These are phyloP conservation scores for Lepisosteus osseus DNA, from an alignment of 2,113 vertebrate genomes.

Conservation along the genomic window DNA sequence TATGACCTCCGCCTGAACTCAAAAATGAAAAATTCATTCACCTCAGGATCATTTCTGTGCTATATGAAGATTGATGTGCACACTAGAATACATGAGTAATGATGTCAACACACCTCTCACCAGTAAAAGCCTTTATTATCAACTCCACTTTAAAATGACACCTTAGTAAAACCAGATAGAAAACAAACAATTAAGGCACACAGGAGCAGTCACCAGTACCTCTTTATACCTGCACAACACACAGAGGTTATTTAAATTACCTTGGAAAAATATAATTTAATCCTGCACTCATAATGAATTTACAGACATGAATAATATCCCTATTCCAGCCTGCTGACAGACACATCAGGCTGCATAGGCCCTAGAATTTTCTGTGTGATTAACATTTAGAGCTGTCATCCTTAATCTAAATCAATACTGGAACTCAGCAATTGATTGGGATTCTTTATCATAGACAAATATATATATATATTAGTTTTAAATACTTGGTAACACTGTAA, in stretches of 20 bases:
- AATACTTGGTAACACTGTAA: neutral
- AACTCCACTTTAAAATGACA: slow-evolving; percentile 56
- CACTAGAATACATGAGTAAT: slow-evolving; percentile 62
- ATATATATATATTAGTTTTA: neutral
- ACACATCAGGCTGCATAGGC: slow-evolving; percentile 48
- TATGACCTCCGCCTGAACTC: slow-evolving; percentile 62
- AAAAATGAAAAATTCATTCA: slow-evolving; percentile 65
- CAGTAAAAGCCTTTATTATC: slow-evolving; percentile 54
- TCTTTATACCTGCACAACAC: slow-evolving; percentile 27
- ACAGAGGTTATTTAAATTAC: slow-evolving; percentile 48
- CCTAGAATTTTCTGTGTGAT: slow-evolving; percentile 54
- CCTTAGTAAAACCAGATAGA: slow-evolving; percentile 48
- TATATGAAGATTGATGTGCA: slow-evolving; percentile 62
- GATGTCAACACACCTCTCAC: slow-evolving; percentile 61
- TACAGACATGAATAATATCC: slow-evolving; percentile 43
- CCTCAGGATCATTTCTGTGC: slow-evolving; percentile 57
- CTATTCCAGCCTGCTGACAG: slow-evolving; percentile 36
- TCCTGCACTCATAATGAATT: slow-evolving; percentile 42
- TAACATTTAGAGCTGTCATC: slow-evolving; percentile 36
- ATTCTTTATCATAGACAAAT: neutral
- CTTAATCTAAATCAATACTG: slow-evolving; percentile 29
- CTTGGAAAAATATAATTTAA: slow-evolving; percentile 24
- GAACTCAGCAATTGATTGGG: neutral
- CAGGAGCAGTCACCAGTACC: slow-evolving; percentile 20
- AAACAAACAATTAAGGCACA: slow-evolving; percentile 49